These are phyloP conservation scores for Vulpes lagopus DNA, from an alignment of 2,113 vertebrate species.

Conservation along the genomic window DNA sequence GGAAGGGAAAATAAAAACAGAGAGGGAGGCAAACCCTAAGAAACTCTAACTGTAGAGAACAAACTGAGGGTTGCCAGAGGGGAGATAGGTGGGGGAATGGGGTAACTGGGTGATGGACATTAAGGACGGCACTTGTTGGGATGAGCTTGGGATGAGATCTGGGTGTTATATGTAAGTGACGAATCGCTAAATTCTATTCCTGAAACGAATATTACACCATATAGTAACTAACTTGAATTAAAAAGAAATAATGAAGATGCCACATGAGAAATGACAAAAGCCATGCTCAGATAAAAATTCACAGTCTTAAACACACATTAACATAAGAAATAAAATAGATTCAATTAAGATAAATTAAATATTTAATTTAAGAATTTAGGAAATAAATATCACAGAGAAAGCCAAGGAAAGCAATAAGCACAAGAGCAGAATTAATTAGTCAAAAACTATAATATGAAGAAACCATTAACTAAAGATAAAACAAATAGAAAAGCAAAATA, in stretches of 20 bases:
- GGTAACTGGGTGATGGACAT: no score
- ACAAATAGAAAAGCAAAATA: background rate
- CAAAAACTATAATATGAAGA: background rate
- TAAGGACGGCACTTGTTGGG: no score
- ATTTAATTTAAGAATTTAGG: background rate
- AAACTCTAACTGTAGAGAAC: no score
- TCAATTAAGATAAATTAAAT: conserved; percentile 8
- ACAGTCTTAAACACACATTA: background rate
- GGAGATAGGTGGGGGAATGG: no score
- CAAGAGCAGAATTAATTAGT: background rate
- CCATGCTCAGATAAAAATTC: background rate
- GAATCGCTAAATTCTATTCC: background rate
- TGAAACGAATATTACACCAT: background rate
- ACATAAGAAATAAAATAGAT: background rate
- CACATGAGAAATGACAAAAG: background rate
- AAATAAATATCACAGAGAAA: background rate
- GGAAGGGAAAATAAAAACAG: no score
- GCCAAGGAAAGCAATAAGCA: background rate
- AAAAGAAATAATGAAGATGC: background rate
- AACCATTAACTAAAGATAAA: background rate
- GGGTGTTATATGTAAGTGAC: no score
- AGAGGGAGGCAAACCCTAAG: no score
- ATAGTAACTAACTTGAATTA: background rate
- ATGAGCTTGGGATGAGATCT: no score
- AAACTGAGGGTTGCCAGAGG: no score